Base-by-base conservation (phyloP, 2,888 invertebrate genomes). In the Agriopis aurantiaria region DNA sequence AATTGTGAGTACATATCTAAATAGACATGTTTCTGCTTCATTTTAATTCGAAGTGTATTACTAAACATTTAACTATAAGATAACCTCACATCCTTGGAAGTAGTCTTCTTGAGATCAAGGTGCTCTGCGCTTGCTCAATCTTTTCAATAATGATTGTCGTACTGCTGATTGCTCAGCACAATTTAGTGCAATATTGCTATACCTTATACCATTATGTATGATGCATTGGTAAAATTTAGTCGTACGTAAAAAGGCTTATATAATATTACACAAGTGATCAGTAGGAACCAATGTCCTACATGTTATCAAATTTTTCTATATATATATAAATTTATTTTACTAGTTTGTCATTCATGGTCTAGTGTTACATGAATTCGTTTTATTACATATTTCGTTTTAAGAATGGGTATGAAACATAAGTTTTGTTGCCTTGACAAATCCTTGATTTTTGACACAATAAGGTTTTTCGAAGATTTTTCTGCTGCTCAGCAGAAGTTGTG, bases 11-110 rank as follows among this genome's bases (percentile, higher is more conserved):
- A 56, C 14, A 17, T 9, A 46, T 33, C 48, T 8, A 23, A 43
- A 9, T 33, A 8, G 53, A 45, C 63, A 70, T 66, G 63, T 71
- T 68, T 64, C 60, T 64, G 67, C 67, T 67, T 56, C 3, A 51
- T 66, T 63, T 65, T 17, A 43, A 41, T 49, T 59, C n/a, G 57
- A 57, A 53, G 61, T 57, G 66, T 70, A 69, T 53, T 61, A 65
- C 61, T 68, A 57, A 68, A 68, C 61, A 45, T 45, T 62, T 23
- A n/a, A 56, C 10, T 23, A 55, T 51, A 62, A 51, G 57, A 43
- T 57, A 60, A 62, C 49, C 51, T 41, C 11, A 52, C 51, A 46
- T 43, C 40, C 48, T 17, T 3, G 11, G 49, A 56, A 41, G n/a
- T 33, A 46, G 33, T 49, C 17, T 57, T 58, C 57, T 62, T 63